phyloP scores from a whole-genome alignment of 2,888 invertebrate genomes.

The Drosophila rubida region DNA sequence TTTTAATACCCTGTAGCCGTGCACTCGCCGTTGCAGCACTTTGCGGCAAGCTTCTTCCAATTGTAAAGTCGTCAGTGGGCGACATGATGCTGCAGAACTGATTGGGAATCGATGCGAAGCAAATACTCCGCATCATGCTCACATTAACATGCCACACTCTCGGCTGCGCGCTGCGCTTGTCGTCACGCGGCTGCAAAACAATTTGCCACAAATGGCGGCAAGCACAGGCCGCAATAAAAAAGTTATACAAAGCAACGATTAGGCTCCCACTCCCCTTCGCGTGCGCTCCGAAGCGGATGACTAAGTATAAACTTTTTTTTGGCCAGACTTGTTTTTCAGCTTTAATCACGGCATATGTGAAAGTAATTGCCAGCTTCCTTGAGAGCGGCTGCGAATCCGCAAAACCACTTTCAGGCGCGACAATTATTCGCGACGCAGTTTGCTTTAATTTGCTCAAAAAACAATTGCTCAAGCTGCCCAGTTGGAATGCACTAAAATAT shows the following conservation, averaged over 20 bases:
- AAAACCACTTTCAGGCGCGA: too few relatives aligned
- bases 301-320: slow-evolving; percentile 7
- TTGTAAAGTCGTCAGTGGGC: slow-evolving; percentile 44
- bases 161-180: neutral
- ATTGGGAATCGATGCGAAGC: slow-evolving; percentile 44
- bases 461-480: too few relatives aligned
- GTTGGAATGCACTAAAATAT: too few relatives aligned
- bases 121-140: slow-evolving; percentile 21
- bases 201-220: slow-evolving; percentile 10
- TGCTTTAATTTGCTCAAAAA: too few relatives aligned
- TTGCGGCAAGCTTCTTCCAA: slow-evolving; percentile 24
- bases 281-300: slow-evolving; percentile 8
- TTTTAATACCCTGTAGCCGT: slow-evolving; percentile 23
- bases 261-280: neutral
- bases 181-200: slow-evolving; percentile 13
- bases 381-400: slow-evolving; percentile 1
- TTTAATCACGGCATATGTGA: slow-evolving; percentile 6
- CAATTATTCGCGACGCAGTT: too few relatives aligned
- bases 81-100: slow-evolving; percentile 35
- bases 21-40: neutral
- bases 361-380: slow-evolving; percentile 5
- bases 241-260: slow-evolving; percentile 13
- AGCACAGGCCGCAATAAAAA: slow-evolving; percentile 9
- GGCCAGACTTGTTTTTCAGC: slow-evolving; percentile 4
- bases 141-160: slow-evolving; percentile 35